Conservation (phyloP, 2,113 vertebrate species). For the Pontoporia blainvillei region DNA sequence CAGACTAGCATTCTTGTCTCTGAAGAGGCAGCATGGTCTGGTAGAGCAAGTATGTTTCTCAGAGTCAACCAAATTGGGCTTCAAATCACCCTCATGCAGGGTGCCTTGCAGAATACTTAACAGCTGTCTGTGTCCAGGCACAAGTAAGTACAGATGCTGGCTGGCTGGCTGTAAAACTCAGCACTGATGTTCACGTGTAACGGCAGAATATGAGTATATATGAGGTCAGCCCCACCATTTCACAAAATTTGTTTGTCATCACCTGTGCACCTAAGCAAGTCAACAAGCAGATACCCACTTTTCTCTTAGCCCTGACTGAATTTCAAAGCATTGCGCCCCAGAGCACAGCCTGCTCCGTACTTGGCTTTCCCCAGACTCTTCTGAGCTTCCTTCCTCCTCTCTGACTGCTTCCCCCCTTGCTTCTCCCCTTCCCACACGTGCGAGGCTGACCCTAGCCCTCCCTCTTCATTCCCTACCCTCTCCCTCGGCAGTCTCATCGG, state of each 20-base stretch:
- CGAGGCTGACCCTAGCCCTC: neutral
- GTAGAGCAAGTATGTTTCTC: neutral
- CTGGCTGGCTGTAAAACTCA: neutral
- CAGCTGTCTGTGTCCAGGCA: neutral
- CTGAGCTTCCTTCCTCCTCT: neutral
- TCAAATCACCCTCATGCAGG: neutral
- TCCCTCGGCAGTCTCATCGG: neutral
- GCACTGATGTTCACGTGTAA: neutral
- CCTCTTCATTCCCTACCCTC: neutral
- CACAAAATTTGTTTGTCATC: neutral
- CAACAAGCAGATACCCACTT: neutral
- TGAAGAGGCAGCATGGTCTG: neutral
- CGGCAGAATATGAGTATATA: neutral
- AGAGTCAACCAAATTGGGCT: neutral
- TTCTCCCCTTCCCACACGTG: neutral
- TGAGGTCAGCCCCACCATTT: too few relatives aligned
- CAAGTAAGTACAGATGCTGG: neutral
- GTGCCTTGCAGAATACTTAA: neutral
- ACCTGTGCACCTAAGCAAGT: neutral
- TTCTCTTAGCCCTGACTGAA: neutral
- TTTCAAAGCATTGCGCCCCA: neutral
- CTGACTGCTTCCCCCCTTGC: fast-evolving
- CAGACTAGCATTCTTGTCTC: neutral
- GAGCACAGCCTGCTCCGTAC: neutral
- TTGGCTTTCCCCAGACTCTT: neutral